Evolutionary conservation across 37 sponge, comb jelly and placozoan species (phyloP), one percentile per base, ranked within the genome.

Genomic region (Ephydatia muelleri): DNA sequence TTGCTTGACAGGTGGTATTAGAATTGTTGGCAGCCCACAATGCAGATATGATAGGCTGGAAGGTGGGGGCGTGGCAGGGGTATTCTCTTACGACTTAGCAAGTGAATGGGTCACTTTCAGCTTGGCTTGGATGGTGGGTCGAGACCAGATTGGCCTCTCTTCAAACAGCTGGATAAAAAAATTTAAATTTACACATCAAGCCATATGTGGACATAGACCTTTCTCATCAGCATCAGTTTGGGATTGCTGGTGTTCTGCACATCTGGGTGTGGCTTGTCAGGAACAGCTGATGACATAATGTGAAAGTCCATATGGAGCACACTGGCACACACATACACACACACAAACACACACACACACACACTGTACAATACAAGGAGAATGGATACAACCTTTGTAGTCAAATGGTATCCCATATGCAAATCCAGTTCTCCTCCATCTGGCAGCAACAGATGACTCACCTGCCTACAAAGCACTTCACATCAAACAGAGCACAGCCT

Each of bases 101-200:
- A 28, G 35, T 21, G 76, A 23, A 2, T 69, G 32, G 16, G 68
- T 38, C 13, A 87, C 21, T 27, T 79, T 84, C 6, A 78, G 14
- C 33, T 77, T 82, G 29, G 39, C 65, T 38, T 90, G 73, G 16
- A 97, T 34, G n/a, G 93, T 93, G 32, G 26, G 38, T 28, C 89
- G 78, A 8, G 89, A 76, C 95, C 97, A 97, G 13, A 97, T 74
- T 0, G 97, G 97, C 35, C 91, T 49, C 73, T 94, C 97, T 64
- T 92, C 87, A 83, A 97, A 97, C 28, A 97, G 70, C 93, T 95
- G 79, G 21, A 81, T 43, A 69, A 49, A 38, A 65, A 23, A 47
- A 57, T 2, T 0, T 77, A 49, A 66, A 67, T 12, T 37, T 16
- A 82, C 26, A 78, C 43, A 57, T 11, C 16, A 3, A 16, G 64